Percentiles rank a stretch among this genome's conserved stretches.
These are phyloP conservation scores for Acrossocheilus fasciatus DNA, from an alignment of 2,797 vertebrate species.

Conservation along the genomic window DNA sequence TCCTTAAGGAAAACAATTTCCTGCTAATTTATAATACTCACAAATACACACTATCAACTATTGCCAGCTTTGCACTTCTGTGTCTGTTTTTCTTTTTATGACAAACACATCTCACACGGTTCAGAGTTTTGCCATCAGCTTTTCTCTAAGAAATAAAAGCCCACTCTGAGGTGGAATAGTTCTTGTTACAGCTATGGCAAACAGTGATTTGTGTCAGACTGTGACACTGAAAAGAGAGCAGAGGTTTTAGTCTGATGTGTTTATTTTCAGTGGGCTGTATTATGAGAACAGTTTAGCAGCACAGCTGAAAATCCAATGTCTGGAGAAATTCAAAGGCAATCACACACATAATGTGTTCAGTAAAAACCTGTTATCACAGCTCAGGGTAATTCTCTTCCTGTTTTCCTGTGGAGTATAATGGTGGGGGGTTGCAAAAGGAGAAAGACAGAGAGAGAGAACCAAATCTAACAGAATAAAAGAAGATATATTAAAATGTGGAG, in stretches of 20 bases:
- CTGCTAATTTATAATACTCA: neutral
- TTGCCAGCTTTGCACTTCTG: neutral
- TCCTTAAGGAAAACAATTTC: neutral
- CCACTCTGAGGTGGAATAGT: constrained; percentile 27
- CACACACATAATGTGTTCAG: constrained; percentile 70
- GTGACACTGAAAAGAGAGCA: constrained; percentile 60
- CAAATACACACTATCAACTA: neutral
- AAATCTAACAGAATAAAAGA: constrained; percentile 59
- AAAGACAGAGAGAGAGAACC: constrained; percentile 54
- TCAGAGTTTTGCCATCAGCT: constrained; percentile 7
- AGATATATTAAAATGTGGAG: constrained; percentile 63
- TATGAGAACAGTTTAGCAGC: constrained; percentile 66
- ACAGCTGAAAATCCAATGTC: constrained; percentile 68
- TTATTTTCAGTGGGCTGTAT: constrained; percentile 71
- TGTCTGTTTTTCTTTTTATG: neutral
- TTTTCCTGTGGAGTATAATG: constrained; percentile 73
- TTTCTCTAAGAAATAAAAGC: constrained; percentile 16
- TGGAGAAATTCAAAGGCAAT: constrained; percentile 69
- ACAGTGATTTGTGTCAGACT: constrained; percentile 59
- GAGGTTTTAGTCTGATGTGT: constrained; percentile 67
- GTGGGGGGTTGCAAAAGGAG: constrained; percentile 30
- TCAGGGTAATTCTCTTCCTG: constrained; percentile 81
- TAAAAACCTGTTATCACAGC: constrained; percentile 74
- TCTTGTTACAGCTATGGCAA: constrained; percentile 35
- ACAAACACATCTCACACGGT: neutral